These are phyloP conservation scores for Drosophila prolongata DNA, from an alignment of 2,888 invertebrate genomes.

Conservation along the genomic window DNA sequence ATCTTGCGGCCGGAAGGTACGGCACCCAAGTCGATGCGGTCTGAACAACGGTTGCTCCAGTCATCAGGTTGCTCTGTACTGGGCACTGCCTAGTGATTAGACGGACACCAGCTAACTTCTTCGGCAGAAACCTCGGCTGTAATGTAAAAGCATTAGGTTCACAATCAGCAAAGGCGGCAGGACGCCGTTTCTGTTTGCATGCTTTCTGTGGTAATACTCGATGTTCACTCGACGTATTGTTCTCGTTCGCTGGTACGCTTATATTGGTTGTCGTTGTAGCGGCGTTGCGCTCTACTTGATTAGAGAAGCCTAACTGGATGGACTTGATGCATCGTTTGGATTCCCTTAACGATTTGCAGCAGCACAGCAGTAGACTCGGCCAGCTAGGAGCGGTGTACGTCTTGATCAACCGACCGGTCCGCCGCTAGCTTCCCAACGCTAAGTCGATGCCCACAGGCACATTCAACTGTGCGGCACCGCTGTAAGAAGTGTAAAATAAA, in stretches of 20 bases:
- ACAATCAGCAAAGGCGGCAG: constrained; percentile 16
- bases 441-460: constrained; percentile 47
- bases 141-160: constrained; percentile 64
- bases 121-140: constrained; percentile 45
- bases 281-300: constrained; percentile 34
- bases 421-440: constrained; percentile 11
- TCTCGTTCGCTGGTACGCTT: constrained; percentile 9
- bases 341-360: constrained; percentile 81
- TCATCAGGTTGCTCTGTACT: constrained; percentile 19
- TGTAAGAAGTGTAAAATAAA: constrained; percentile 61
- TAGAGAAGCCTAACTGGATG: constrained; percentile 56
- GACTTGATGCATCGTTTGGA: constrained; percentile 78
- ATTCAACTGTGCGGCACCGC: constrained; percentile 53
- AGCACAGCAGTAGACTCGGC: constrained; percentile 41
- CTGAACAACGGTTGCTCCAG: constrained; percentile 4
- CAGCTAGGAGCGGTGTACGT: constrained; percentile 26
- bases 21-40: constrained; percentile 1
- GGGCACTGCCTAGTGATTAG: constrained; percentile 10
- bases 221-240: constrained; percentile 18
- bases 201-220: constrained; percentile 28
- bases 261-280: constrained; percentile 48
- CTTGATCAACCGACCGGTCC: constrained; percentile 17
- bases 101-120: constrained; percentile 16
- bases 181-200: constrained; percentile 11
- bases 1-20: neutral